phyloP scores from a whole-genome alignment of 1,140 invertebrate genomes.

The Laupala kohalensis region DNA sequence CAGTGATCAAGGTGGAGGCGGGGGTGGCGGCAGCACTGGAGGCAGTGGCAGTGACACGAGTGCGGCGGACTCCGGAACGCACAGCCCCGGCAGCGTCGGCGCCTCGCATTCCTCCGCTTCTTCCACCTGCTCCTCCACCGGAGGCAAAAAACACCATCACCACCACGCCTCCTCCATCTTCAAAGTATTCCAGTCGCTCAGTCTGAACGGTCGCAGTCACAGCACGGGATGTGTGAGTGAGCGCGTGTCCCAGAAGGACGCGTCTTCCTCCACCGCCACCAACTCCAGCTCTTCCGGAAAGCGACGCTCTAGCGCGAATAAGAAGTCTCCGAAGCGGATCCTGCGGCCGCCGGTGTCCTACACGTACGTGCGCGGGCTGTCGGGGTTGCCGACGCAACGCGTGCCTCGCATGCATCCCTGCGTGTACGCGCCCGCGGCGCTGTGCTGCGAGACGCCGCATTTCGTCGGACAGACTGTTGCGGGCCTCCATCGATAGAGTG shows the following conservation, averaged over 20 bases:
- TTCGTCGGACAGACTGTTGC: slow-evolving; percentile 17
- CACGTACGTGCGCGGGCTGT: slow-evolving; percentile 62
- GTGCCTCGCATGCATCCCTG: slow-evolving; percentile 36
- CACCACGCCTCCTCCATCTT: background rate
- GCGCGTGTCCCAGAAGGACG: too few species aligned
- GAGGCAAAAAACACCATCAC: background rate
- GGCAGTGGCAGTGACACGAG: background rate
- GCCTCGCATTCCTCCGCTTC: background rate
- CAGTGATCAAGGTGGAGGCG: background rate
- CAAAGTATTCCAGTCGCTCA: slow-evolving; percentile 6
- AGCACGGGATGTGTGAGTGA: background rate
- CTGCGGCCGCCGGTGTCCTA: slow-evolving; percentile 53
- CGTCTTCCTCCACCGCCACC: background rate
- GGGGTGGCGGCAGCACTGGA: background rate
- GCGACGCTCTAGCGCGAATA: background rate
- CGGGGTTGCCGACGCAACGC: slow-evolving; percentile 62
- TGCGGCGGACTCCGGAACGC: too few species aligned
- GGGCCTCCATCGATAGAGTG: slow-evolving; percentile 20
- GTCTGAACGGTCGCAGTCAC: background rate
- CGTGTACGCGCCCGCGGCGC: slow-evolving; percentile 21
- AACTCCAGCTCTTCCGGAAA: background rate
- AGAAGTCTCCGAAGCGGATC: background rate
- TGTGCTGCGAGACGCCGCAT: slow-evolving; percentile 20
- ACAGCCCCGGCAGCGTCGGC: too few species aligned
- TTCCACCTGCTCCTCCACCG: background rate